These are phyloP conservation scores for Drosophila punjabiensis DNA, from an alignment of 1,140 invertebrate genomes.

Conservation along the genomic window DNA sequence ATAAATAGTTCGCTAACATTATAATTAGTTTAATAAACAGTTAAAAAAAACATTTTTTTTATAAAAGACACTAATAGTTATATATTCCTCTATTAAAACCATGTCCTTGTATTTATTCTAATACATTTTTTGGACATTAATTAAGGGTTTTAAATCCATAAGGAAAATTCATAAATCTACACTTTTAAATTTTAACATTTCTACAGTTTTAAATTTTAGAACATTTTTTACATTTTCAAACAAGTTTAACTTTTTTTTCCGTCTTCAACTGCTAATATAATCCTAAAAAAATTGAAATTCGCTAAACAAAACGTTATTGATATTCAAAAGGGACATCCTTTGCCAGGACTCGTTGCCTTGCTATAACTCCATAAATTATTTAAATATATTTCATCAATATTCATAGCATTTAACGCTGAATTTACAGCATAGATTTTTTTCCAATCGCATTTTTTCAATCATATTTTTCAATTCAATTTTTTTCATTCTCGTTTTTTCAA, in stretches of 20 bases:
- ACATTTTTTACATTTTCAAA: too few species aligned
- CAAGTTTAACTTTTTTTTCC: background rate
- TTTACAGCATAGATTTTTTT: background rate
- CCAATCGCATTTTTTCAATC: background rate
- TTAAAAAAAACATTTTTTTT: too few species aligned
- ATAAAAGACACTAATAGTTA: too few species aligned
- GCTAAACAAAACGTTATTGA: background rate
- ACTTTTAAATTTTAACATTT: too few species aligned
- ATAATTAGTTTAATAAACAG: too few species aligned
- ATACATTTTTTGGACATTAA: background rate
- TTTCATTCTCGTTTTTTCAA: background rate
- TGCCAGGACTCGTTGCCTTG: background rate
- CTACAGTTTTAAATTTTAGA: too few species aligned
- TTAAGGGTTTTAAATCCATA: too few species aligned
- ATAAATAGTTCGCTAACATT: too few species aligned
- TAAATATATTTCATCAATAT: constrained; percentile 10
- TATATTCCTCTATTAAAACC: too few species aligned
- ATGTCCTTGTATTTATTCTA: background rate
- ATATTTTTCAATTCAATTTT: background rate
- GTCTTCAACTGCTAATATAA: background rate
- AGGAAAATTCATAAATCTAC: too few species aligned
- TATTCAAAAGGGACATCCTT: background rate
- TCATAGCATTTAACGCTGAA: constrained; percentile 21
- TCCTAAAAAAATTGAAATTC: background rate
- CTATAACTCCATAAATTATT: background rate